Percentiles rank a stretch among this genome's conserved stretches.
Evolutionary conservation across 2,888 invertebrate genomes (phyloP).

Genomic region (Macroteleia sp.): DNA sequence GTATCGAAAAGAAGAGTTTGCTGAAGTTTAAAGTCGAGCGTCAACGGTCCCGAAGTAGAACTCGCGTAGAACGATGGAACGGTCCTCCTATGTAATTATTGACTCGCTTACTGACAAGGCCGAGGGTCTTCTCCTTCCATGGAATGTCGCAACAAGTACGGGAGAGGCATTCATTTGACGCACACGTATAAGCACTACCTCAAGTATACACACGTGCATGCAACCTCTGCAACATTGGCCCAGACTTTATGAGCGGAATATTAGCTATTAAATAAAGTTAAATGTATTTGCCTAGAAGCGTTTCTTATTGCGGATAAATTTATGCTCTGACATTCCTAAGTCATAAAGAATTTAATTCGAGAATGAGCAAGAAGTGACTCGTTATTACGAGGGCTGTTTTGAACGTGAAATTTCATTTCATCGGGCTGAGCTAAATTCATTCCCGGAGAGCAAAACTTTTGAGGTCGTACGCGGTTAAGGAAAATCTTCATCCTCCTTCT

Average conservation of each 20-base stretch:
- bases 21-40: too few relatives aligned
- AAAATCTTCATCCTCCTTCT: not conserved
- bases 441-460: slow-evolving; percentile 23
- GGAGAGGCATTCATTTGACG: slow-evolving; percentile 22
- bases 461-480: slow-evolving; percentile 15
- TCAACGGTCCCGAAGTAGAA: too few relatives aligned
- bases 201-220: not conserved
- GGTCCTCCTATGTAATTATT: slow-evolving; percentile 76
- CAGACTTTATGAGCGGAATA: slow-evolving; percentile 38
- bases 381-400: slow-evolving; percentile 26
- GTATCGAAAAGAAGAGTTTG: too few relatives aligned
- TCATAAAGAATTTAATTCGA: slow-evolving; percentile 46
- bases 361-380: slow-evolving; percentile 38
- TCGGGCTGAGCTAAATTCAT: slow-evolving; percentile 25
- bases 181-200: too few relatives aligned
- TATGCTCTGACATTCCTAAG: slow-evolving; percentile 22
- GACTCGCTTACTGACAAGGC: slow-evolving; percentile 69
- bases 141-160: slow-evolving; percentile 52
- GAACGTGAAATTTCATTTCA: slow-evolving; percentile 36
- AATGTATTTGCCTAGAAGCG: slow-evolving; percentile 36
- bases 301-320: slow-evolving; percentile 30
- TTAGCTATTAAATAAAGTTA: slow-evolving; percentile 53
- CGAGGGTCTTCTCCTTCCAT: slow-evolving; percentile 68
- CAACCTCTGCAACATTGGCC: not conserved
- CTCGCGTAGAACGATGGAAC: slow-evolving; percentile 74